A percentile compares a stretch with the other conserved stretches of the same genome.
Conservation (phyloP, 2,888 invertebrate genomes). For the Chymomyza amoena region DNA sequence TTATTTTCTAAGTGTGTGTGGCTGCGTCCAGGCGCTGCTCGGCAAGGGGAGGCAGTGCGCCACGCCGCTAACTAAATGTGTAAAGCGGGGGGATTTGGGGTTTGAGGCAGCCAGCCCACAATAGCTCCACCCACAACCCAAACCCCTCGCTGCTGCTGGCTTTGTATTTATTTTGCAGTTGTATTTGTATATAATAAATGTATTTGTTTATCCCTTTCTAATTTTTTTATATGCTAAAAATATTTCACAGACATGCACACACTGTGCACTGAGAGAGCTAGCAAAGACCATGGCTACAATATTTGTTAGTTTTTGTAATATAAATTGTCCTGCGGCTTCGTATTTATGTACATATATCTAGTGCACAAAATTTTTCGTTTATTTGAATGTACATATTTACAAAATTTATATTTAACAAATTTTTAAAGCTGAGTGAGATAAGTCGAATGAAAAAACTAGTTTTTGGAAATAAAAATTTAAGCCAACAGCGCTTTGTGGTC, state of each 20-base stretch:
- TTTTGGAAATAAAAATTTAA: neutral
- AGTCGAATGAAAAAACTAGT: neutral
- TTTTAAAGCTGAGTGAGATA: neutral
- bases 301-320: conserved; percentile 46
- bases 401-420: neutral
- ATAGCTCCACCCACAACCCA: neutral
- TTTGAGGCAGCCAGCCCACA: too few relatives aligned
- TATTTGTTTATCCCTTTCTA: conserved; percentile 69
- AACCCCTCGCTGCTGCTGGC: neutral
- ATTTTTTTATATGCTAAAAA: conserved; percentile 61
- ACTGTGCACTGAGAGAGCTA: neutral
- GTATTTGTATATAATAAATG: conserved; percentile 70
- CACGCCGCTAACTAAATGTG: neutral
- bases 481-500: neutral
- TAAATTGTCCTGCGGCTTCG: conserved; percentile 70
- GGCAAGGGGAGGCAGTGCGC: conserved; percentile 5
- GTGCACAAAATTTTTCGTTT: neutral
- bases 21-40: neutral
- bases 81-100: neutral
- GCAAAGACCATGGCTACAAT: neutral
- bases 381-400: neutral
- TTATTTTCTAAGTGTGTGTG: conserved; percentile 75
- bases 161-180: conserved; percentile 39
- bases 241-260: conserved; percentile 40
- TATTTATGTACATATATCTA: conserved; percentile 12